Base-by-base conservation (phyloP, 2,797 vertebrate genomes). In the Leptatherina wallacei region DNA sequence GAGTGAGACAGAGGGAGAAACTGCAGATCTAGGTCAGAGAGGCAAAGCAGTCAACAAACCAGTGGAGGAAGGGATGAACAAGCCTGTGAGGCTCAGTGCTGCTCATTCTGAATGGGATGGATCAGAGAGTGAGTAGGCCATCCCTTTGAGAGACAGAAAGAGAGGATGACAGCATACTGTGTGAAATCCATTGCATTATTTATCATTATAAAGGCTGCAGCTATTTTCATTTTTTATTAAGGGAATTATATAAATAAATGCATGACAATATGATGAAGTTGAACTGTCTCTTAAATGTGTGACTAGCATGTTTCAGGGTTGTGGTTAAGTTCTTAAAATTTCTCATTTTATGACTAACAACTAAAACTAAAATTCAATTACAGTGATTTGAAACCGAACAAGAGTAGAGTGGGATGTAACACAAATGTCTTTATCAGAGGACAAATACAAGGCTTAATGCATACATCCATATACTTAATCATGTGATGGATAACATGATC, bases 21-120 rank as follows among this genome's bases (percentile, higher is more conserved):
- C 61, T 35, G 57, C 65, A 80, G 87, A 93, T 92, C 83, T 93
- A 89, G 92, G 92, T 92, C 92, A 91, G 80, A 89, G 88, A 87
- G 75, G 77, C 71, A 83, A 69, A 73, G 75, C 80, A 81, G 84
- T 73, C 83, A 82, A 84, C 82, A 86, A 83, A 73, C 57, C 63
- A 86, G 83, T 72, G 85, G 84, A 87, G 83, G 76, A 81, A 83
- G 84, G 84, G 85, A 85, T 82, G 87, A 85, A 55, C 71, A 51
- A 75, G 73, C 79, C 69, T 68, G 71, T 47, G 56, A 80, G 70
- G 82, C 81, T 87, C 60, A 68, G 63, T 56, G 73, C 73, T 69
- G 9, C 73, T 84, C 38, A 20, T 52, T 76, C 47, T 87, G 76
- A 88, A 88, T 84, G 75, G 71, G 61, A 77, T 0, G 12, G 75